Base-by-base conservation (phyloP, 2,888 invertebrate genomes). In the Phalera bucephala region DNA sequence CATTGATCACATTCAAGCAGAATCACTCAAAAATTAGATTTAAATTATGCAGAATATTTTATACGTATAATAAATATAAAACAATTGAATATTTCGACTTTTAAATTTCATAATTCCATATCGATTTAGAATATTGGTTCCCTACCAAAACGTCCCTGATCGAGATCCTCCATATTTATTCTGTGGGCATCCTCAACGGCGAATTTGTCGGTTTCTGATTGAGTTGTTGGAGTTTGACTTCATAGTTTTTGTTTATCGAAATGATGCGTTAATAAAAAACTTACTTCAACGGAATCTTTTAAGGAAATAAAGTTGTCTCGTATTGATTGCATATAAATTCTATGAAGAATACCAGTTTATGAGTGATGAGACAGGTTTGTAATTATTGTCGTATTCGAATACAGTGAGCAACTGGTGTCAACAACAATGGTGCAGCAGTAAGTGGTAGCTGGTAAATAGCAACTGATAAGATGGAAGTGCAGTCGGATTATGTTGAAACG, bases 391-490 rank as follows among this genome's bases (percentile, higher is more conserved):
- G 7, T 8, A 12, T 13, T 25, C 6, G 12, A 25, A 25, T 25
- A 12, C 12, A 25, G 25, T 25, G 25, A 25, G 12, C 3, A 22
- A 10, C 22, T 22, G 8, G 10, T 13, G 25, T 25, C 25, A 12
- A 25, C 25, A 10, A 25, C 10, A 10, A 10, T 25, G 5, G 23
- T 23, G 25, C 12, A 8, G 12, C 12, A n/a, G n/a, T 25, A 7
- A 25, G 12, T 13, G 25, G 12, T 25, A 12, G 5, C 25, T 13
- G 23, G 25, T 10, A 25, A 25, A 11, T 25, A 6, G 3, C 3
- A 27, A 17, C 21, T 17, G 29, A 14, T 22, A 68, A 63, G 44
- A 87, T 86, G 86, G 80, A 85, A 56, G 54, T 81, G 30, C 79
- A 75, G 37, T 48, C 79, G 1, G 75, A 77, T 43, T 70, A 72